Evolutionary conservation across 2,797 vertebrate species (phyloP).

Genomic region (Acipenser ruthenus): DNA sequence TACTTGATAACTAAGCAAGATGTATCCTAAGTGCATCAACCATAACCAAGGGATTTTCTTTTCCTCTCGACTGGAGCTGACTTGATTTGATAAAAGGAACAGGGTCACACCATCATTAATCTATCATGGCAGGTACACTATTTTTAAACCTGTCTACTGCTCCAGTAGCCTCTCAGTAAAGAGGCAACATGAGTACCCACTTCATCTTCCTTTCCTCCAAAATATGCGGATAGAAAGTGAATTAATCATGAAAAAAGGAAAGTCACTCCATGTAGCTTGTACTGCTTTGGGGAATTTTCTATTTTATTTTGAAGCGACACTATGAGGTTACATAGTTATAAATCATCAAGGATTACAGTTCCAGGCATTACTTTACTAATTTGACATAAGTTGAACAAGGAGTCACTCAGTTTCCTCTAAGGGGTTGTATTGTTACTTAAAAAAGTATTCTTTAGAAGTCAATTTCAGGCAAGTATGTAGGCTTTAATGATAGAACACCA

Average conservation of each 20-base stretch:
- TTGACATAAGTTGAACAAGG: too few relatives aligned
- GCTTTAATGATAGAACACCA: too few relatives aligned
- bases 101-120: neutral
- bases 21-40: neutral
- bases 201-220: conserved; percentile 1
- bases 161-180: conserved; percentile 9
- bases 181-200: conserved; percentile 1
- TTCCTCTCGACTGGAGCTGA: conserved; percentile 1
- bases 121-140: conserved; percentile 3
- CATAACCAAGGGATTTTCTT: neutral
- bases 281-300: neutral
- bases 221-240: neutral
- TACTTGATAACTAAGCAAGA: neutral
- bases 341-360: too few relatives aligned
- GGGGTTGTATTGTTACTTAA: too few relatives aligned
- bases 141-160: conserved; percentile 14
- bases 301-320: neutral
- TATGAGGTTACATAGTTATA: too few relatives aligned
- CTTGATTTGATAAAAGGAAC: neutral
- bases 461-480: too few relatives aligned
- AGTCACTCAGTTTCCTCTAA: too few relatives aligned
- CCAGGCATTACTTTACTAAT: too few relatives aligned
- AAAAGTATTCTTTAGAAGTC: too few relatives aligned
- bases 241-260: too few relatives aligned
- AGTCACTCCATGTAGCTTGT: too few relatives aligned